Evolutionary conservation across 2,797 vertebrate species (phyloP), one percentile per base, ranked within the genome.

Genomic region (Sebastes iracundus): DNA sequence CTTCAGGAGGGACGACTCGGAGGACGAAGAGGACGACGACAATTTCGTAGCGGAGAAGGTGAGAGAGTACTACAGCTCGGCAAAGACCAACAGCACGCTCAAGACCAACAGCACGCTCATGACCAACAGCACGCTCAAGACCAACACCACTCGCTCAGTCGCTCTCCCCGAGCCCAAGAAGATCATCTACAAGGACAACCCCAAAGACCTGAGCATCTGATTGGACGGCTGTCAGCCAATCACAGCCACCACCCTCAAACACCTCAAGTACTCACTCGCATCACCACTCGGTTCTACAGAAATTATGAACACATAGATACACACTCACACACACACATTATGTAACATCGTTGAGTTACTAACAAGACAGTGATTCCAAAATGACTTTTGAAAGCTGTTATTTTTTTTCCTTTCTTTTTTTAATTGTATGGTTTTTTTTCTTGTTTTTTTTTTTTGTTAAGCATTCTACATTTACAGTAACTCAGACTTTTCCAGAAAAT

Each of bases 201-300:
- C 97, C 96, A 98, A 96, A 85, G 98, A 99, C 95, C 97, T 99
- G 93, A 99, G 98, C 90, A 99, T 99, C 95, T 99, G 96, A 98
- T 93, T 88, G 91, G 92, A 91, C 75, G 55, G 84, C 90, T 79
- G 73, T 69, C 59, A 58, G 79, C 82, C 83, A 75, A 56, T 89
- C 79, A 86, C 72, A 74, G 66, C 84, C 78, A 35, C 83, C 27
- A 84, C 71, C 73, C 83, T 76, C 87, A 74, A 76, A 87, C 88
- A 90, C 85, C 89, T 88, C 83, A 88, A 90, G 62, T 77, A 88
- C 87, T 88, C 83, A 60, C 87, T 88, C 82, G 58, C 92, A 84
- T 76, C 13, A 66, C 56, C 82, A 69, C 85, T 56, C 7, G 27
- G 79, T 87, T 84, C 87, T 75, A 82, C 90, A 88, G 79, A 88